phyloP scores from a whole-genome alignment of 2,113 vertebrate species.

The Hyperoodon ampullatus region DNA sequence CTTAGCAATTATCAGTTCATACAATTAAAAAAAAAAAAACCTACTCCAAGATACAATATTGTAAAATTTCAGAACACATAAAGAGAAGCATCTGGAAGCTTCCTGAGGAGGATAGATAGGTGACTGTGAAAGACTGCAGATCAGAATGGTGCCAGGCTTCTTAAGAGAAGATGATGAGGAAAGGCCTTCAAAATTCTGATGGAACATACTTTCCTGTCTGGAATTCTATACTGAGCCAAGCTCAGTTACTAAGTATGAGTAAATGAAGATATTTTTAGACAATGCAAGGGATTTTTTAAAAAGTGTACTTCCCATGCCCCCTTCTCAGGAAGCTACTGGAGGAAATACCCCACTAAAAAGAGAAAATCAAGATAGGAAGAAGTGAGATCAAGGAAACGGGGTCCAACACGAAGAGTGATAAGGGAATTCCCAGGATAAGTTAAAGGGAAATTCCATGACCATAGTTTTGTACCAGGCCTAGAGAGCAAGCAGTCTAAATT shows the following conservation, averaged over 20 bases:
- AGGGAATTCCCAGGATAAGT: conserved; percentile 20
- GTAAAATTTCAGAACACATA: neutral
- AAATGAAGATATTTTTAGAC: conserved; percentile 34
- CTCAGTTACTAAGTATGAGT: neutral
- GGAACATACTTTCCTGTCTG: neutral
- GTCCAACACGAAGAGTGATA: neutral
- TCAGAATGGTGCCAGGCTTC: neutral
- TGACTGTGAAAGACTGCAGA: neutral
- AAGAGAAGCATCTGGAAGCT: neutral
- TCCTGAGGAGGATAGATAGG: neutral
- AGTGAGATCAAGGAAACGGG: neutral
- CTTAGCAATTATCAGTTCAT: neutral
- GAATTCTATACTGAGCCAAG: neutral
- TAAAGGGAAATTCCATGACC: conserved; percentile 11
- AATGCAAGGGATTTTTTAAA: neutral
- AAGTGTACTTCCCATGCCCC: neutral
- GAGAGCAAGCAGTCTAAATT: neutral
- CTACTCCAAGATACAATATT: neutral
- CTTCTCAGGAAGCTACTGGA: conserved; percentile 1
- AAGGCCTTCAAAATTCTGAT: neutral
- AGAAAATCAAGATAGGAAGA: conserved; percentile 19
- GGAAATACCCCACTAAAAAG: conserved; percentile 37
- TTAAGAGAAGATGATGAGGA: conserved; percentile 11
- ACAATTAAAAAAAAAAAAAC: neutral
- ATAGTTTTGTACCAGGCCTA: neutral